Evolutionary conservation across 1,140 invertebrate species (phyloP), one percentile per base, ranked within the genome.

Genomic region (Drosophila rufa): DNA sequence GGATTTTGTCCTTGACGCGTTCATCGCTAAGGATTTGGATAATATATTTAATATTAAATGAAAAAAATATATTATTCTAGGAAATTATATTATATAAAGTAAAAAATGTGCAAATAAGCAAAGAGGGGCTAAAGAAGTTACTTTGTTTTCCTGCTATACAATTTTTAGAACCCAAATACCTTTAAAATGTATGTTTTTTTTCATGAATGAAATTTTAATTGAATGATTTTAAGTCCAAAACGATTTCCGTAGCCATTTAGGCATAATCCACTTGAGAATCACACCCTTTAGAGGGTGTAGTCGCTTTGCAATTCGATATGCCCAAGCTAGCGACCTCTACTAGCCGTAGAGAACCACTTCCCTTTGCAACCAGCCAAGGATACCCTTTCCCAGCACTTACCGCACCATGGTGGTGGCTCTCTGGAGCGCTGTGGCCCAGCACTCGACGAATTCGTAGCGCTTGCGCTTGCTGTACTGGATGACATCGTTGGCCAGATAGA

Each of bases 401-500:
- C 96, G 94, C 68, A 99, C 97, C 94, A 98, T 95, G 22, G 97
- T 96, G 12, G 97, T 97, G 7, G 98, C 98, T 91, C 98, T 96
- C 93, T 98, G 97, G 27, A 99, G 94, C 71, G 97, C 97, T 25
- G 96, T 96, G 30, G 96, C 97, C 96, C 98, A 99, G 80, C 97
- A 97, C 73, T 98, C 97, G 1, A 98, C 96, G 93, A 97, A 97
- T 69, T 96, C 96, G 90, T 96, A 96, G 76, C 97, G 96, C 93
- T 98, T 98, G 70, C 97, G 94, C 87, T 98, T 98, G 68, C 97
- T 98, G 90, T 98, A 98, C 92, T 99, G 98, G 84, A 99, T 97
- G 25, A 99, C 97, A 95, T 99, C 98, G 94, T 99, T 99, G 22
- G 97, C 98, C 83, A 99, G 94, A 93, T 99, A 98, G 93, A 99